Conservation (phyloP, 2,888 invertebrate species). For the Leucophenga maculata region DNA sequence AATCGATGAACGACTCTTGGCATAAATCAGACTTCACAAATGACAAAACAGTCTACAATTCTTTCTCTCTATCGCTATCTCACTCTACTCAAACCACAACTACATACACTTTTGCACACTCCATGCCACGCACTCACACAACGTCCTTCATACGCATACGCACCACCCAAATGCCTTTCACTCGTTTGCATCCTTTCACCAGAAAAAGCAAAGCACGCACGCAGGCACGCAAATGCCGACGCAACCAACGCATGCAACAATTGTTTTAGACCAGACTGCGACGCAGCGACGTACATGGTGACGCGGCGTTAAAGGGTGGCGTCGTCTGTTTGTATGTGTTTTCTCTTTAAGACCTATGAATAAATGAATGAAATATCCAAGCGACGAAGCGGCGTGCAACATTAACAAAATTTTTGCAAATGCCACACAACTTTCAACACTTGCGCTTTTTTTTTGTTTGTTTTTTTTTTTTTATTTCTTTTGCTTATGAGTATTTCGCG, state of each 20-base stretch:
- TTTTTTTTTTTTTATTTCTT: background rate
- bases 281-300: background rate
- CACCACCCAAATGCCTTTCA: slow-evolving; percentile 31
- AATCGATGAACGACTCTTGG: too few species aligned
- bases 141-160: slow-evolving; percentile 33
- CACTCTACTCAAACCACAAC: background rate
- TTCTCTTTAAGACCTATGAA: too few species aligned
- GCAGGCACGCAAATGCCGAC: slow-evolving; percentile 17
- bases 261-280: slow-evolving; percentile 40
- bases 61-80: too few species aligned
- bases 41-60: too few species aligned
- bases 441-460: slow-evolving; percentile 23
- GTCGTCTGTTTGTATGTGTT: background rate
- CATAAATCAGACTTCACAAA: too few species aligned
- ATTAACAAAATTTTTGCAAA: slow-evolving; percentile 30
- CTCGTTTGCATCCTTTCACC: slow-evolving; percentile 16
- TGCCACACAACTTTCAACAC: slow-evolving; percentile 41
- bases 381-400: too few species aligned
- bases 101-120: background rate
- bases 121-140: background rate
- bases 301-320: background rate
- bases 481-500: background rate
- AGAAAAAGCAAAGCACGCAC: slow-evolving; percentile 14
- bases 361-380: background rate
- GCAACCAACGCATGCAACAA: slow-evolving; percentile 59